phyloP scores from a whole-genome alignment of 2,797 vertebrate genomes.

The Manis pentadactyla region DNA sequence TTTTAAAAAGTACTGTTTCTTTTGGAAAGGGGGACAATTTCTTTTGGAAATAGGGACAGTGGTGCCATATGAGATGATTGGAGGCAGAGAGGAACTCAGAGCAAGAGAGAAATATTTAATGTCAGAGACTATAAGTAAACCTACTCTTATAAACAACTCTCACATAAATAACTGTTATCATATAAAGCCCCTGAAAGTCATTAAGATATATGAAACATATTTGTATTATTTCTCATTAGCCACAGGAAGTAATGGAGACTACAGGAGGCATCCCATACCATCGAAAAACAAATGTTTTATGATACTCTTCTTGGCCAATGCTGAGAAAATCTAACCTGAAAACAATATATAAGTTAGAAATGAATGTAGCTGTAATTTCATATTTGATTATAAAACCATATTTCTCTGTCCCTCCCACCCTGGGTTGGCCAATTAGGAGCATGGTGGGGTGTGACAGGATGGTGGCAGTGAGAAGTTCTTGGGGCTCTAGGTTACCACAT shows the following conservation, averaged over 20 bases:
- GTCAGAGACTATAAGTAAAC: background rate
- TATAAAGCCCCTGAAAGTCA: background rate
- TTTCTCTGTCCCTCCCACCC: accelerated
- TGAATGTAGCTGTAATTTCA: background rate
- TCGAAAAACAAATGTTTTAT: background rate
- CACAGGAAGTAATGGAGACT: background rate
- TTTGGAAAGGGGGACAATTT: too few species aligned
- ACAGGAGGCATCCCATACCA: too few species aligned
- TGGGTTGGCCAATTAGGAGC: background rate
- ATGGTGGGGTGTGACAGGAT: accelerated
- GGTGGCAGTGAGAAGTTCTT: accelerated
- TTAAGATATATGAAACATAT: background rate
- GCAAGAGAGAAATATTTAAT: background rate
- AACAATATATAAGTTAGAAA: background rate
- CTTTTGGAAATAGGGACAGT: too few species aligned
- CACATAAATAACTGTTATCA: background rate
- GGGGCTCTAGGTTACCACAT: background rate
- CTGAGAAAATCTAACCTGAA: background rate
- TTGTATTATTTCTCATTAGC: background rate
- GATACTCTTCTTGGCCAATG: background rate
- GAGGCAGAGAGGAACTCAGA: background rate
- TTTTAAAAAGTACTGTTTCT: background rate
- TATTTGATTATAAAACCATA: background rate
- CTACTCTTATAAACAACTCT: background rate
- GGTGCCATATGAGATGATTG: background rate